These are phyloP conservation scores for Crocuta crocuta DNA, from an alignment of 2,113 vertebrate genomes.

Conservation along the genomic window DNA sequence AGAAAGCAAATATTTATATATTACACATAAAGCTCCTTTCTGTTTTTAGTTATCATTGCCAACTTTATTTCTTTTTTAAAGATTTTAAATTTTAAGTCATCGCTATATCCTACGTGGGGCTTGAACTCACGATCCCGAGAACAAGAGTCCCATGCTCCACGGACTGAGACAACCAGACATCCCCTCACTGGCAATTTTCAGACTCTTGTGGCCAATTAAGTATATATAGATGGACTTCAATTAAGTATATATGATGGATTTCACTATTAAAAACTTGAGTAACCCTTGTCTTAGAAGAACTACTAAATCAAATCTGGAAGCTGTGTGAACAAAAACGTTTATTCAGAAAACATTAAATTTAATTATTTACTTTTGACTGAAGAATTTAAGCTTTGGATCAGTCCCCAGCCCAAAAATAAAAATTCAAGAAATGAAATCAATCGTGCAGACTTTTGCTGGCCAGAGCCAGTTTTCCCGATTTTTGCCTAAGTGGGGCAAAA, in stretches of 20 bases:
- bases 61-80: background rate
- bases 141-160: too few species aligned
- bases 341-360: conserved; percentile 4
- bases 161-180: too few species aligned
- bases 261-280: conserved; percentile 41
- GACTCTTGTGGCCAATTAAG: background rate
- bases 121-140: too few species aligned
- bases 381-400: background rate
- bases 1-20: conserved; percentile 33
- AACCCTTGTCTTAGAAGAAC: conserved; percentile 8
- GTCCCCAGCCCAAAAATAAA: background rate
- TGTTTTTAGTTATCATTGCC: conserved; percentile 19
- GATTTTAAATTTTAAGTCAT: too few species aligned
- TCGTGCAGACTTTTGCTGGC: background rate
- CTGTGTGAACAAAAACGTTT: conserved; percentile 34
- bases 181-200: conserved; percentile 3
- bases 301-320: conserved; percentile 6
- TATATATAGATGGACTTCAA: background rate
- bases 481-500: background rate
- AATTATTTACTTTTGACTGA: background rate
- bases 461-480: conserved; percentile 29
- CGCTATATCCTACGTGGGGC: too few species aligned
- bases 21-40: background rate
- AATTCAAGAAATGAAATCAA: conserved; percentile 39
- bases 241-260: background rate